Evolutionary conservation across 1,140 invertebrate genomes (phyloP).

Genomic region (Vollenhovia emeryi): DNA sequence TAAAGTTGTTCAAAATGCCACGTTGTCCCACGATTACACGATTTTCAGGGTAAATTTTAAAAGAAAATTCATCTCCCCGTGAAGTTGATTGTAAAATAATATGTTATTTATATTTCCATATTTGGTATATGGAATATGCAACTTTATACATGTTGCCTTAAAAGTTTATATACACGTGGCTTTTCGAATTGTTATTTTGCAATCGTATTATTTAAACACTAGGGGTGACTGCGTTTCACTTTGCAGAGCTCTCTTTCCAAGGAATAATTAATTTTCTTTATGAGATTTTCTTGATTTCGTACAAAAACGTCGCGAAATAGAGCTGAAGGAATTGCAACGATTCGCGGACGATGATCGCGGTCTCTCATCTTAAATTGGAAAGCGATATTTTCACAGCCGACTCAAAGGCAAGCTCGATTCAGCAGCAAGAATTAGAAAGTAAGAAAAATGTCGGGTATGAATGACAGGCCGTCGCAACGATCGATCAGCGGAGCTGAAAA

Average conservation of each 20-base stretch:
- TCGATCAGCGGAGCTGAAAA: slow-evolving; percentile 10
- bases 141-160: neutral
- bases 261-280: neutral
- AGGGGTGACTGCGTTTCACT: neutral
- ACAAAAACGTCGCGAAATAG: neutral
- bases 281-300: neutral
- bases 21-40: too few relatives aligned
- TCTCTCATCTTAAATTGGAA: slow-evolving; percentile 57
- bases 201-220: neutral
- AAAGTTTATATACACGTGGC: neutral
- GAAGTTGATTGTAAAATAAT: neutral
- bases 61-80: too few relatives aligned
- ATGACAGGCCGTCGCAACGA: slow-evolving; percentile 24
- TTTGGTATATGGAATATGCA: neutral
- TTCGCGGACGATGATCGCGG: neutral
- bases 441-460: slow-evolving; percentile 62
- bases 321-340: neutral
- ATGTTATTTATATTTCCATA: neutral
- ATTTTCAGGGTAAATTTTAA: too few relatives aligned
- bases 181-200: neutral
- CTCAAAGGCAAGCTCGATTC: slow-evolving; percentile 42
- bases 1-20: too few relatives aligned
- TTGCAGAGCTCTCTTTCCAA: neutral
- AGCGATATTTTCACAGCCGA: slow-evolving; percentile 50
- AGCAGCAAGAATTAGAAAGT: slow-evolving; percentile 62